phyloP scores from a whole-genome alignment of 2,797 vertebrate species.

The Cyprinella venusta region DNA sequence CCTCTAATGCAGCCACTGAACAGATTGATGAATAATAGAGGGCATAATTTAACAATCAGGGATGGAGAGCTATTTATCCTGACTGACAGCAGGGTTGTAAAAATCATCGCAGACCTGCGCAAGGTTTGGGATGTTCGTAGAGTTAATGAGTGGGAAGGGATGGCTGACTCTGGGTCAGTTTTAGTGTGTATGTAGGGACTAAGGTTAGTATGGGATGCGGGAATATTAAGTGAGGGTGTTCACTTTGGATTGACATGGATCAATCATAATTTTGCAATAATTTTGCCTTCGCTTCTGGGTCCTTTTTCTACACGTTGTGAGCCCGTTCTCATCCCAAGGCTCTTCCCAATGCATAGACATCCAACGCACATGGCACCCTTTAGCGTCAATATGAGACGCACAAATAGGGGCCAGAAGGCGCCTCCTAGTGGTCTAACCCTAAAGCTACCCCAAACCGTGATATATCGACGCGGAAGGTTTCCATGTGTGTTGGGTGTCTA shows the following conservation, averaged over 20 bases:
- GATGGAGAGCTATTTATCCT: slow-evolving; percentile 71
- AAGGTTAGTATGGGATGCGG: background rate
- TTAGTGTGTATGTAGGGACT: background rate
- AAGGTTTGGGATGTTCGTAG: slow-evolving; percentile 32
- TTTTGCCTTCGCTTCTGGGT: background rate
- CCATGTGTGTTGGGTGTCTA: too few relatives aligned
- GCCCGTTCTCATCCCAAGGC: too few relatives aligned
- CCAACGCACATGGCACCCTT: too few relatives aligned
- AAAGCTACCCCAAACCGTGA: too few relatives aligned
- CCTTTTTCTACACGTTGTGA: background rate
- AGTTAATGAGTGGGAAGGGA: slow-evolving; percentile 50
- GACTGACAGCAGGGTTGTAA: slow-evolving; percentile 57
- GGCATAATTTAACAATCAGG: slow-evolving; percentile 78
- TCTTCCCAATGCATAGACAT: too few relatives aligned
- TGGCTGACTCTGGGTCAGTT: slow-evolving; percentile 23
- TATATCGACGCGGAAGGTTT: too few relatives aligned
- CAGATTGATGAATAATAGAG: slow-evolving; percentile 77
- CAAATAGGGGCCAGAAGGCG: too few relatives aligned
- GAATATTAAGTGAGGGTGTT: background rate
- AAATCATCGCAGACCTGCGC: slow-evolving; percentile 26
- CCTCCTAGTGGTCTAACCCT: too few relatives aligned
- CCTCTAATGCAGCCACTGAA: slow-evolving; percentile 68
- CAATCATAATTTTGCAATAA: background rate
- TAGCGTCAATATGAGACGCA: too few relatives aligned
- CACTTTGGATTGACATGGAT: background rate